These are phyloP conservation scores for Scopus umbretta DNA, from an alignment of 2,113 vertebrate species.

Conservation along the genomic window DNA sequence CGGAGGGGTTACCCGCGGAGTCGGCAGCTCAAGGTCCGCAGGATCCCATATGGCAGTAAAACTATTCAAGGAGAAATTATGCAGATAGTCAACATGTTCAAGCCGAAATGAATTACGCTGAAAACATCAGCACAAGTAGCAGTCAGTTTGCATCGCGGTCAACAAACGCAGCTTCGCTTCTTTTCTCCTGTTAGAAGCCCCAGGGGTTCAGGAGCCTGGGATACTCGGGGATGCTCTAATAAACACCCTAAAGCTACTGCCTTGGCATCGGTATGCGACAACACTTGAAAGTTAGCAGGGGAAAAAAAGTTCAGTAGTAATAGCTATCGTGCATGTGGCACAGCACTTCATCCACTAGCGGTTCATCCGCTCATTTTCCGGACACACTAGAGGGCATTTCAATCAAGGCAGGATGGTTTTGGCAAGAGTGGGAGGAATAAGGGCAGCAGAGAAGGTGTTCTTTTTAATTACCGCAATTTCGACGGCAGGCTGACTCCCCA, in stretches of 20 bases:
- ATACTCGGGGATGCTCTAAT: not conserved
- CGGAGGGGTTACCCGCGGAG: not conserved
- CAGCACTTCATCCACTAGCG: not conserved
- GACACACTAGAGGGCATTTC: not conserved
- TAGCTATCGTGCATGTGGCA: not conserved
- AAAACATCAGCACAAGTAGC: slow-evolving; percentile 1
- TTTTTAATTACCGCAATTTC: not conserved
- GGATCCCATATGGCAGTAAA: slow-evolving; percentile 29
- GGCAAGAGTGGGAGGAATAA: not conserved
- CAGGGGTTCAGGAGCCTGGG: not conserved
- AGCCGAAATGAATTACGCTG: not conserved
- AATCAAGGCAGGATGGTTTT: no score
- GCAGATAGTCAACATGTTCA: slow-evolving; percentile 37
- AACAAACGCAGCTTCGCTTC: not conserved
- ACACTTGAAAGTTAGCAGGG: not conserved
- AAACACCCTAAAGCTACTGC: not conserved
- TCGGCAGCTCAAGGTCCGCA: not conserved
- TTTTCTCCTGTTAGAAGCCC: not conserved
- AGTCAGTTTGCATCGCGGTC: not conserved
- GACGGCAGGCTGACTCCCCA: not conserved
- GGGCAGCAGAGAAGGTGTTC: not conserved
- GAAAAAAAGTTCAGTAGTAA: not conserved
- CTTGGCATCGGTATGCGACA: accelerated
- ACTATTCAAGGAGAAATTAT: slow-evolving; percentile 62
- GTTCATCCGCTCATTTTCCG: accelerated